Percentiles rank a stretch among this genome's conserved stretches.
phyloP scores from a whole-genome alignment of 2,113 vertebrate species.

The Archilochus colubris region DNA sequence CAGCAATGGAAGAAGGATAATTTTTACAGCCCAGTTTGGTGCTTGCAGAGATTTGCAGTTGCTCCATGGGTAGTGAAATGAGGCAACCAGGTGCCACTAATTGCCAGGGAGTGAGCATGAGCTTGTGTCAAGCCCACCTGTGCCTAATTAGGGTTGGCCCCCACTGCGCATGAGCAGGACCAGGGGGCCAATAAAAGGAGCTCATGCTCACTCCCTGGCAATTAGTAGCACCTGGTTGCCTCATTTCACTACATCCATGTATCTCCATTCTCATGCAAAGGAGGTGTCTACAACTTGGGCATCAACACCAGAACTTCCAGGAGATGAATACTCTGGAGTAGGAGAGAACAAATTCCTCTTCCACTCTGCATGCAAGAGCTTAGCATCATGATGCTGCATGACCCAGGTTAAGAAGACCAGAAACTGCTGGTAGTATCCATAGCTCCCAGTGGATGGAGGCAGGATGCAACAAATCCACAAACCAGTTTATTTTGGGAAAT shows the following conservation, averaged over 20 bases:
- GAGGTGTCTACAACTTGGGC: not conserved
- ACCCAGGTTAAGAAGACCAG: not conserved
- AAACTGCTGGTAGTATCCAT: not conserved
- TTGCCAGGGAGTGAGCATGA: too few relatives aligned
- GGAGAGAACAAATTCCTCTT: not conserved
- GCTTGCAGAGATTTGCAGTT: not conserved
- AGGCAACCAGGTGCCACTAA: too few relatives aligned
- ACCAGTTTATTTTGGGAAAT: not conserved
- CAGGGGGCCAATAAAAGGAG: too few relatives aligned
- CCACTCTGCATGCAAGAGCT: not conserved
- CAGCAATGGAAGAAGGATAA: not conserved
- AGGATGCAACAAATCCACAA: not conserved
- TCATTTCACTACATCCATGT: too few relatives aligned
- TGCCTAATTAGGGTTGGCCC: too few relatives aligned
- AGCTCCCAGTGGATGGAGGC: not conserved
- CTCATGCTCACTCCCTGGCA: too few relatives aligned
- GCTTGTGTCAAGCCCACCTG: too few relatives aligned
- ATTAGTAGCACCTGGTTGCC: too few relatives aligned
- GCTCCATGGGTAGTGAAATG: too few relatives aligned
- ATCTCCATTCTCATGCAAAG: not conserved
- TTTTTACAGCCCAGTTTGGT: not conserved
- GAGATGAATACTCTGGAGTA: not conserved
- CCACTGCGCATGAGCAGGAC: too few relatives aligned
- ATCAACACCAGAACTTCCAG: not conserved
- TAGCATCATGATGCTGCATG: not conserved